Evolutionary conservation across 2,797 vertebrate species (phyloP).

Genomic region (Sparidentex hasta): DNA sequence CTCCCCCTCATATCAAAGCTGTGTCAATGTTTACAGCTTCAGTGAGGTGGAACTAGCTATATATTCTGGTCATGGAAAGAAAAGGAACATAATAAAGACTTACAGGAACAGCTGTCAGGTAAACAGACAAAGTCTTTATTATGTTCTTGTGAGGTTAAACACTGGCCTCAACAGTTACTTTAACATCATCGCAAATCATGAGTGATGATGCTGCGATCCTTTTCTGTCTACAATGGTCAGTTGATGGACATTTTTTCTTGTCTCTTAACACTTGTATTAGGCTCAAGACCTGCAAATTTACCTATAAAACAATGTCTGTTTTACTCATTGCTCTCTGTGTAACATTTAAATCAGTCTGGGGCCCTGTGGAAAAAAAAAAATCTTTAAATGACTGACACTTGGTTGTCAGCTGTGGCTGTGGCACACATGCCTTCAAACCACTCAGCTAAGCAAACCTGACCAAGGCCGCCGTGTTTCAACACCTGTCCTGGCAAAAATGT

Average conservation of each 20-base stretch:
- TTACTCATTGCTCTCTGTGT: not conserved
- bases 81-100: too few species aligned
- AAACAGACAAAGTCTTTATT: too few species aligned
- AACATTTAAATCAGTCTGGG: not conserved
- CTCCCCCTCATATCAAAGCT: too few species aligned
- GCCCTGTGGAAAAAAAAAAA: not conserved
- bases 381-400: conserved; percentile 4
- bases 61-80: too few species aligned
- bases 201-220: too few species aligned
- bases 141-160: too few species aligned
- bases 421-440: not conserved
- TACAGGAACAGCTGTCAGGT: too few species aligned
- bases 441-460: conserved; percentile 12
- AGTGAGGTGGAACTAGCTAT: too few species aligned
- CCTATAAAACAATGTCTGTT: not conserved
- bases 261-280: not conserved
- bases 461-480: not conserved
- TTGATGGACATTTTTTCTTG: not conserved
- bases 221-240: too few species aligned
- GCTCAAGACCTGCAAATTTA: not conserved
- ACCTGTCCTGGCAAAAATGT: not conserved
- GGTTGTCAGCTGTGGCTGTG: conserved; percentile 2
- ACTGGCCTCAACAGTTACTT: too few species aligned
- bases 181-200: too few species aligned
- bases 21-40: too few species aligned